Percentiles rank a stretch among this genome's conserved stretches.
Conservation (phyloP, 2,888 invertebrate species). For the Scaptodrosophila latifasciaeformis region DNA sequence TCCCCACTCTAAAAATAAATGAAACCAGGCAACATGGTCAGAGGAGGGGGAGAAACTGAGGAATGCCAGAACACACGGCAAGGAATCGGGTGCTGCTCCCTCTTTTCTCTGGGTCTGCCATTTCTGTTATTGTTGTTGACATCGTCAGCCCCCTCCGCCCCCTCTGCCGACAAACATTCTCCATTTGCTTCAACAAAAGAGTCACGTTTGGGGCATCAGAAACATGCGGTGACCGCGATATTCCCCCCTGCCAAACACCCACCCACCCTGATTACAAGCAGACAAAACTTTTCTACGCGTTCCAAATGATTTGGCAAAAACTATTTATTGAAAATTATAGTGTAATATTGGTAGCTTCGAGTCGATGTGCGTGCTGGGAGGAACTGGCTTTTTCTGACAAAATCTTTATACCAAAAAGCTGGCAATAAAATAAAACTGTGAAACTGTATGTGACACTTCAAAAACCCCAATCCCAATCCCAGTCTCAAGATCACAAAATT, state of each 20-base stretch:
- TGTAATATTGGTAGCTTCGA: constrained; percentile 31
- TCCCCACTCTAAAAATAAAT: neutral
- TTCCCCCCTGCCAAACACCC: too few species aligned
- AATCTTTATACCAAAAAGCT: too few species aligned
- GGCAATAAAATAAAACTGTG: too few species aligned
- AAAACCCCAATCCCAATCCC: too few species aligned
- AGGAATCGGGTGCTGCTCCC: neutral
- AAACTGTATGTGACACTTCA: too few species aligned
- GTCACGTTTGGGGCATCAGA: constrained; percentile 60
- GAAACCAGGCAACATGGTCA: neutral
- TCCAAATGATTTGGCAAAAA: constrained; percentile 54
- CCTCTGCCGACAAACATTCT: neutral
- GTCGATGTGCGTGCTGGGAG: constrained; percentile 4
- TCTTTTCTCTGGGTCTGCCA: neutral
- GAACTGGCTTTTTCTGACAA: too few species aligned
- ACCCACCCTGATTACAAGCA: constrained; percentile 1
- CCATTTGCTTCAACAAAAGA: too few species aligned
- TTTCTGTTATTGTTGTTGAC: constrained; percentile 49
- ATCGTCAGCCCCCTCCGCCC: constrained; percentile 22
- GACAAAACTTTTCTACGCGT: constrained; percentile 41
- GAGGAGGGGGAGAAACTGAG: neutral
- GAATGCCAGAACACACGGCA: too few species aligned
- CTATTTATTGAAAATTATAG: constrained; percentile 66
- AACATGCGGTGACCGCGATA: constrained; percentile 51
- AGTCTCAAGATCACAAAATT: too few species aligned